Evolutionary conservation across 2,888 invertebrate species (phyloP), one percentile per base, ranked within the genome.

Genomic region (Caenorhabditis virilis): DNA sequence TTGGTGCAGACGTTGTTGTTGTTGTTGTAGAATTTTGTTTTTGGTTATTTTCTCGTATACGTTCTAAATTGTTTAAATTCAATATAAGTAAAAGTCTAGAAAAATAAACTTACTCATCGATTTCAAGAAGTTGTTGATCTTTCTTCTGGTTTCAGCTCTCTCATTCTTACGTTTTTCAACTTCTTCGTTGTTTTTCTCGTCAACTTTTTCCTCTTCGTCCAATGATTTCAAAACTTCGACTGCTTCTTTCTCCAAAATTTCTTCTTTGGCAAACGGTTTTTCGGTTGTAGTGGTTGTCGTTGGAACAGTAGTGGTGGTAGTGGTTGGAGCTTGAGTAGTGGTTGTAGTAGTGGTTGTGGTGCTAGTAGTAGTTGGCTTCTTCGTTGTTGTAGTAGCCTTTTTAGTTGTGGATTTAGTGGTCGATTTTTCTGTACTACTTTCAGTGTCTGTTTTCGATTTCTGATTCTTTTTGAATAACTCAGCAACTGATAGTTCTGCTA

Each of bases 171-270:
- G 43, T 42, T 60, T 60, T 43, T 68, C 51, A 18, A 52, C 55
- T 22, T 54, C 63, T 3, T 53, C 59, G 30, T 68, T 52, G 35
- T 64, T 56, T 43, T 57, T 56, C 11, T 57, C 50, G 16, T 68
- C 68, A 18, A 15, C 50, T 35, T 60, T 49, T 38, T 71, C 67
- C 22, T 71, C 64, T 4, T 38, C 52, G 16, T 59, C 56, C 6
- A 66, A 26, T 5, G 59, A 60, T 49, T 66, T 55, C 23, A 72
- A 43, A 25, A 71, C 53, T 25, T 64, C 64, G 11, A 59, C 26
- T 13, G 59, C 64, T 45, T 64, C 56, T 13, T 51, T 51, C n/a
- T 54, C 64, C 2, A 59, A 36, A 4, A 22, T 50, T n/a, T 55
- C 64, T 36, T 64, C 56, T 26, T 47, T 56, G 4, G 38, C 33